Conservation (phyloP, 2,888 invertebrate genomes). For the Cryptus armator region DNA sequence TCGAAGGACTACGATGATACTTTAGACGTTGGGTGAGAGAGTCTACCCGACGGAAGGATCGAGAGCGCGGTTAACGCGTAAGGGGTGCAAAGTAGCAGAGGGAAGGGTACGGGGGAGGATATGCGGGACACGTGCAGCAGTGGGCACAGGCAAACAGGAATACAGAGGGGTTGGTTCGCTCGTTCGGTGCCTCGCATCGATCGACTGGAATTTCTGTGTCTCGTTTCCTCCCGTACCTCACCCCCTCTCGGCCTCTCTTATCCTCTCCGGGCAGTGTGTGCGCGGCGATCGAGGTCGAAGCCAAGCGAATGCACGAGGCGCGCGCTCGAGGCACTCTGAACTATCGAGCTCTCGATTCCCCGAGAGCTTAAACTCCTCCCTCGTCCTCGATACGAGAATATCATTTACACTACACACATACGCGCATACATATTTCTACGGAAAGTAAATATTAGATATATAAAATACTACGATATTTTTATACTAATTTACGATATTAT, state of each 20-base stretch:
- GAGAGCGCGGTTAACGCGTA: slow-evolving; percentile 7
- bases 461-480: no score
- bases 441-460: neutral
- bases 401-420: neutral
- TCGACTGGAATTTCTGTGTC: slow-evolving; percentile 55
- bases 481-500: neutral
- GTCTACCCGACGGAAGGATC: neutral
- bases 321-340: slow-evolving; percentile 45
- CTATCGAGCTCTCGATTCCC: slow-evolving; percentile 43
- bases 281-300: slow-evolving; percentile 66
- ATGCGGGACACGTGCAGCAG: slow-evolving; percentile 49
- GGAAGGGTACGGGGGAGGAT: slow-evolving; percentile 1
- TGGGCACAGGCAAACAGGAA: slow-evolving; percentile 3
- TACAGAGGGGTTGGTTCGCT: slow-evolving; percentile 30
- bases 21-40: slow-evolving; percentile 11
- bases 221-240: slow-evolving; percentile 44
- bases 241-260: slow-evolving; percentile 36
- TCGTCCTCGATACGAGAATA: slow-evolving; percentile 62
- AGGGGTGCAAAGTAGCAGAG: slow-evolving; percentile 8
- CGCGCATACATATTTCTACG: neutral
- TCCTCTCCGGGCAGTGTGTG: slow-evolving; percentile 39
- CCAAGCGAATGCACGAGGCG: slow-evolving; percentile 61
- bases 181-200: slow-evolving; percentile 41
- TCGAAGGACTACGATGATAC: slow-evolving; percentile 26
- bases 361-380: slow-evolving; percentile 52